Base-by-base conservation (phyloP, 2,888 invertebrate species). In the Steromphala cineraria region DNA sequence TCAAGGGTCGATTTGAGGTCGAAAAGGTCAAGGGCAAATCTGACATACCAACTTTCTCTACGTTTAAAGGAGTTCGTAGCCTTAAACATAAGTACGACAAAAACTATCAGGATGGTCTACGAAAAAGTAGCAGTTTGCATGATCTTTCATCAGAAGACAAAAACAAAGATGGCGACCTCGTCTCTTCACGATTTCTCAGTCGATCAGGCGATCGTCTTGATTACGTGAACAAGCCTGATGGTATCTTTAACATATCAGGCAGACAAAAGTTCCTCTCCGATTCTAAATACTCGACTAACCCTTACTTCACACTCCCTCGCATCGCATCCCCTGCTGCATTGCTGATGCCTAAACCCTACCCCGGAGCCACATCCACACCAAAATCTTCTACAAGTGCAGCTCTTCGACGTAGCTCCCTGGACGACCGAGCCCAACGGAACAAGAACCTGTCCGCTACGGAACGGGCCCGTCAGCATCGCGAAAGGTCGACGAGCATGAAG, bases 81-180 rank as follows among this genome's bases (percentile, higher is more conserved):
- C 87, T 93, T 84, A 93, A 93, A 83, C 92, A 92, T 84, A 89
- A 89, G 80, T 88, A 89, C 80, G 92, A 92, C 81, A 89, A 89
- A 71, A 86, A 89, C 67, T 88, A 91, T 81, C 88, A 90, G 80
- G 92, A 92, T 52, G 91, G 90, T 5, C 84, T 93, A 53, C 85
- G 91, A 28, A 92, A 92, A 82, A 92, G 92, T 81, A 91, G 89
- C 84, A 92, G 92, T 80, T 82, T 92, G 75, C 90, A 92, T 81
- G 92, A 93, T 79, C 79, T 93, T 62, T 86, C 90, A 21, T 84
- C 89, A 5, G 84, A 87, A 36, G 87, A 87, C 28, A 79, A 82
- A 75, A 86, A 84, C 17, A 84, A 86, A 53, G 53, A 83, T 10
- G 80, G 84, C 10, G 84, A 81, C 56, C 81, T 90, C 21, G 87